Percentiles rank a stretch among this genome's conserved stretches.
phyloP scores from a whole-genome alignment of 2,797 vertebrate genomes.

The Amphiprion clarkii region DNA sequence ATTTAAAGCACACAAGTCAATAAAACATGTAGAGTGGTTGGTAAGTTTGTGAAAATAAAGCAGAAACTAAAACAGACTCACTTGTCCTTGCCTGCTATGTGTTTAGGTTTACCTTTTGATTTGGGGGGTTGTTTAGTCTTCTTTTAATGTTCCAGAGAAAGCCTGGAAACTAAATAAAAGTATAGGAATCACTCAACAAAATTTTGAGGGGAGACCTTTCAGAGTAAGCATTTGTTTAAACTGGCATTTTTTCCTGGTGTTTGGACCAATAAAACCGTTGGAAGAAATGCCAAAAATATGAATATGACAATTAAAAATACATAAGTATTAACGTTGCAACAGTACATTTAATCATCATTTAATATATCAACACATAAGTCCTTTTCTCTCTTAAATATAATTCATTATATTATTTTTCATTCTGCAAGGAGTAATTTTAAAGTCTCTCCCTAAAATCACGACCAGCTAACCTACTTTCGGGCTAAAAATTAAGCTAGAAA shows the following conservation, averaged over 20 bases:
- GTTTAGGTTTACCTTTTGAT: constrained; percentile 49
- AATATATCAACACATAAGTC: too few species aligned
- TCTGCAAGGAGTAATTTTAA: not conserved
- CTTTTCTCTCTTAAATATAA: too few species aligned
- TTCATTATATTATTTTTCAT: too few species aligned
- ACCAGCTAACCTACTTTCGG: too few species aligned
- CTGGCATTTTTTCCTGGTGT: too few species aligned
- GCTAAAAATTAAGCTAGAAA: not conserved
- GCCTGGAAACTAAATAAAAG: constrained; percentile 24
- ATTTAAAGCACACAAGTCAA: constrained; percentile 1
- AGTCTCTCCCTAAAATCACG: not conserved
- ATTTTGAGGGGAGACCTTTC: not conserved
- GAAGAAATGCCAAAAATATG: not conserved
- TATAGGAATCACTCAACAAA: not conserved
- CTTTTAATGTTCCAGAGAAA: constrained; percentile 53
- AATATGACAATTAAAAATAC: not conserved
- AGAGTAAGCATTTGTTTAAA: not conserved
- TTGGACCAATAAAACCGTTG: not conserved
- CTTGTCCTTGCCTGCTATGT: constrained; percentile 6
- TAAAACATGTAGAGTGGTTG: constrained; percentile 24
- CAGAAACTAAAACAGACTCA: constrained; percentile 21
- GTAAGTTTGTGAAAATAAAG: constrained; percentile 30
- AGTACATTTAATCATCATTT: not conserved
- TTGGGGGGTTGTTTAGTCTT: constrained; percentile 63
- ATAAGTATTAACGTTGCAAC: too few species aligned